These are phyloP conservation scores for Carapus acus DNA, from an alignment of 2,797 vertebrate genomes.

Conservation along the genomic window DNA sequence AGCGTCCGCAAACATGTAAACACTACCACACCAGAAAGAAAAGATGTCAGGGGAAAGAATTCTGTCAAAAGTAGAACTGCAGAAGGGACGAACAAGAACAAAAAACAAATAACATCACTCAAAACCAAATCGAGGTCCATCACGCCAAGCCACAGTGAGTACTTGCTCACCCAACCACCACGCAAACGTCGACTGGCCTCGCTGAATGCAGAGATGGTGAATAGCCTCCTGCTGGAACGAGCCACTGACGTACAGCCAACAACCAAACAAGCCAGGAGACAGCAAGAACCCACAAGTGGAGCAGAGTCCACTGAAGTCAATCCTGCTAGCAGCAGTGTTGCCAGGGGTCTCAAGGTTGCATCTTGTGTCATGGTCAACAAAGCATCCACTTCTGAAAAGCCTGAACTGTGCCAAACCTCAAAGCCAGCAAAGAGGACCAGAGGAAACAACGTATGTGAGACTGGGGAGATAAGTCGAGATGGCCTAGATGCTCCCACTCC, in stretches of 20 bases:
- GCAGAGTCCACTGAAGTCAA: conserved; percentile 36
- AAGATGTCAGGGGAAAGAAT: conserved; percentile 13
- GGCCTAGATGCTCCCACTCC: conserved; percentile 73
- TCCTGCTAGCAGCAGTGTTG: conserved; percentile 42
- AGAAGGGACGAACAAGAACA: conserved; percentile 48
- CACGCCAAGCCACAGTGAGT: conserved; percentile 13
- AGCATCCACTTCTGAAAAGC: conserved; percentile 40
- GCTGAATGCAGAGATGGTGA: conserved; percentile 93
- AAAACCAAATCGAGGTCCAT: conserved; percentile 59
- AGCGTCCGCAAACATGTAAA: conserved; percentile 39
- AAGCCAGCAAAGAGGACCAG: conserved; percentile 64
- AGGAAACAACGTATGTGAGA: conserved; percentile 27
- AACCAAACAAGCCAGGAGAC: conserved; percentile 64
- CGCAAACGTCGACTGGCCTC: conserved; percentile 91
- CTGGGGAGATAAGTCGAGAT: conserved; percentile 40
- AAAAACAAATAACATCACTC: conserved; percentile 31
- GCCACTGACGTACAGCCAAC: conserved; percentile 64
- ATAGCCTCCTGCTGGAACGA: conserved; percentile 89
- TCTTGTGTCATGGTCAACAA: conserved; percentile 37
- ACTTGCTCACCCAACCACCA: conserved; percentile 67
- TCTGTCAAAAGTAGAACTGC: conserved; percentile 45
- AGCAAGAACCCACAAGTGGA: conserved; percentile 60
- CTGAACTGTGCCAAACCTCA: conserved; percentile 58
- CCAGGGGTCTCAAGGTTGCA: conserved; percentile 31
- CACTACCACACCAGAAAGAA: conserved; percentile 25